Base-by-base conservation (phyloP, 2,888 invertebrate species). In the Orchestes rusci region DNA sequence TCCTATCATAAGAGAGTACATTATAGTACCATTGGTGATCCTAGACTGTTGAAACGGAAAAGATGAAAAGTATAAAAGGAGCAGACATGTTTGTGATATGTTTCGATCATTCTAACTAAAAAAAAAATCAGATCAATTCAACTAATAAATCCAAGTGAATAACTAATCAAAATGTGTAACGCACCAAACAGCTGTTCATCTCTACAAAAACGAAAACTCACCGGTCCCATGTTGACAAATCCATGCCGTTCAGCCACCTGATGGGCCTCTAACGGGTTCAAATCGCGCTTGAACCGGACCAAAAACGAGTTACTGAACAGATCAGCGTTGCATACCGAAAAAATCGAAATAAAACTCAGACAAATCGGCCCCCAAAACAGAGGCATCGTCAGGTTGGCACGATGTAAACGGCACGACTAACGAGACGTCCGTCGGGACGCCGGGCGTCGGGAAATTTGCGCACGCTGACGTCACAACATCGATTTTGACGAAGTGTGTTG, bases 291-390 rank as follows among this genome's bases (percentile, higher is more conserved):
- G 71, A 95, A 84, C 59, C 84, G 80, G 59, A 97, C 95, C 67
- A 92, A 77, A 76, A 97, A 97, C 43, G 90, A 86, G 72, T 95
- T 96, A 67, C 95, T 96, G 75, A 93, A 92, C 60, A 97, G 82
- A 40, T 56, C 59, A 36, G 58, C 57, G 49, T 53, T 52, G 53
- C 54, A 52, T 41, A 55, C 50, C 52, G 58, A 52, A 56, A 53
- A 53, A 49, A 56, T 51, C 45, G 58, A 38, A 31, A 46, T 20
- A 7, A 38, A 16, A 10, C 27, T 28, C 16, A 42, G 34, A 32
- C 40, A 37, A 48, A 55, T 43, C 30, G 45, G 56, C 63, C 63
- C 61, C 66, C 59, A 58, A 52, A 54, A 57, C 45, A 60, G 64
- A 63, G 63, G 65, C 68, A 68, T 67, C 64, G 62, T 66, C 60